These are phyloP conservation scores for Neolamprologus sp. DNA, from an alignment of 2,113 vertebrate genomes.

Conservation along the genomic window DNA sequence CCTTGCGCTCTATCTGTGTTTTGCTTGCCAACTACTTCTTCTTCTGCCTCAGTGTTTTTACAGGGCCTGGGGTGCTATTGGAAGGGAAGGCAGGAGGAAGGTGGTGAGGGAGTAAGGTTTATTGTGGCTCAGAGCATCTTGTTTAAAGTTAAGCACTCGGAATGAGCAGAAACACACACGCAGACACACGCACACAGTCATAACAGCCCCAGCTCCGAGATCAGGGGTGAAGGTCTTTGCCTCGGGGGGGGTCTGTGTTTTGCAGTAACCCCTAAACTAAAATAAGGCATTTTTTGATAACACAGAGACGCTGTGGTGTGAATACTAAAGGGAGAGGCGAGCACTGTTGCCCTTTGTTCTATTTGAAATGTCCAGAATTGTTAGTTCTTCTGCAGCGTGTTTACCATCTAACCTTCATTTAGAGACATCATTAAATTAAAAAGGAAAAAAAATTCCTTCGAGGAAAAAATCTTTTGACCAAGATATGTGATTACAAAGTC, in stretches of 20 bases:
- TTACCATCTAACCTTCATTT: background rate
- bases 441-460: background rate
- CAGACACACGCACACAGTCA: background rate
- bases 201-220: conserved; percentile 1
- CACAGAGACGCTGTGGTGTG: background rate
- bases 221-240: conserved; percentile 37
- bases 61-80: conserved; percentile 43
- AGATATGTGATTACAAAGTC: background rate
- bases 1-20: conserved; percentile 24
- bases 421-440: background rate
- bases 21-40: conserved; percentile 34
- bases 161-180: background rate
- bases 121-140: conserved; percentile 37
- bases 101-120: conserved; percentile 18
- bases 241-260: conserved; percentile 36
- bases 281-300: conserved; percentile 5
- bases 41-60: conserved; percentile 22
- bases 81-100: background rate
- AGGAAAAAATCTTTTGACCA: background rate
- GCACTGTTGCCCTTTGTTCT: background rate
- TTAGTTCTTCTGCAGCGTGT: background rate
- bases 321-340: background rate
- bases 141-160: conserved; percentile 45
- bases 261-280: conserved; percentile 28
- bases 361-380: background rate